Percentiles rank a stretch among this genome's conserved stretches.
Conservation (phyloP, 2,888 invertebrate genomes). For the Choreutis nemorana region DNA sequence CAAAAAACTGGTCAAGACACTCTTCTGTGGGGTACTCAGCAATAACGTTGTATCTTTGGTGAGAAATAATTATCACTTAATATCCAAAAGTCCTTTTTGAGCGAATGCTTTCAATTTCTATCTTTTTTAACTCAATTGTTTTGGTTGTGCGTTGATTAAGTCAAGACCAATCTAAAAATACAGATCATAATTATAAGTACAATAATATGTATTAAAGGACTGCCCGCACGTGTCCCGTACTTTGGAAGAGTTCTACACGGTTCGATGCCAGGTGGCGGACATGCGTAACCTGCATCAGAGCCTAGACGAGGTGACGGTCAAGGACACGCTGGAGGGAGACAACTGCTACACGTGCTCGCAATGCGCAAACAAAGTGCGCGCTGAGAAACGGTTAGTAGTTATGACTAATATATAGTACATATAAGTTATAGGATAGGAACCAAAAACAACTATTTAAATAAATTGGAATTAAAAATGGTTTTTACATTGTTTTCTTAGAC, state of each 20-base stretch:
- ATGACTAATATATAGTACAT: not conserved
- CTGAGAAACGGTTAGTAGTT: constrained; percentile 85
- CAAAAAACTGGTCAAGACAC: constrained; percentile 86
- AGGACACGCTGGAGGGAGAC: constrained; percentile 95
- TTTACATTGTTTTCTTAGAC: too few relatives aligned
- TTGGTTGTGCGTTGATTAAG: too few relatives aligned
- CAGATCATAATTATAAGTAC: not conserved
- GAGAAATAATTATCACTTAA: constrained; percentile 27
- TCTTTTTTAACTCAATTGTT: too few relatives aligned
- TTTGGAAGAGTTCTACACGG: constrained; percentile 95
- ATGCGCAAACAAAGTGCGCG: constrained; percentile 93
- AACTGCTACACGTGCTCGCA: constrained; percentile 98
- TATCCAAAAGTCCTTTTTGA: too few relatives aligned
- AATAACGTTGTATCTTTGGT: constrained; percentile 95
- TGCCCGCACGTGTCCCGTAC: constrained; percentile 95
- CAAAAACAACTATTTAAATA: too few relatives aligned
- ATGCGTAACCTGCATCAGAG: constrained; percentile 96
- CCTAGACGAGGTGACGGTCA: constrained; percentile 95
- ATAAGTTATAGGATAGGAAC: too few relatives aligned
- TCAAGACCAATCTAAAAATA: not conserved
- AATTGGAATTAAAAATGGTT: too few relatives aligned
- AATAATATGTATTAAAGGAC: constrained; percentile 62
- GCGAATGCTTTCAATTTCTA: too few relatives aligned
- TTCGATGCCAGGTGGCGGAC: constrained; percentile 95
- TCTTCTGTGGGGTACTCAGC: constrained; percentile 93